Evolutionary conservation across 2,113 vertebrate species (phyloP).

Genomic region (Syrmaticus mikado): DNA sequence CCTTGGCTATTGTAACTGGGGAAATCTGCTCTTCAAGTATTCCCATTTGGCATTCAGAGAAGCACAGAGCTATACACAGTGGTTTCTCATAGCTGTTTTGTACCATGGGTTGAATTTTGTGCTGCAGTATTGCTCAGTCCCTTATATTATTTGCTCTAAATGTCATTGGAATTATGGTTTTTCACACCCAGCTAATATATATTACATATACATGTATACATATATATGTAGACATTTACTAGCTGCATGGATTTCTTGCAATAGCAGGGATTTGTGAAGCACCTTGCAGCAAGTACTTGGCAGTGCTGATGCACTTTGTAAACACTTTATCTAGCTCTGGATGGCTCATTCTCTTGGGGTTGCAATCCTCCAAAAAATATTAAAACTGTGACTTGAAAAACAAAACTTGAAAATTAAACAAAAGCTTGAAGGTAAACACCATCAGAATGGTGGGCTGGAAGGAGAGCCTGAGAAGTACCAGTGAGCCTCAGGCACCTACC

Average conservation of each 20-base stretch:
- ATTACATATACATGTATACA: too few relatives aligned
- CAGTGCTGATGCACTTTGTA: background rate
- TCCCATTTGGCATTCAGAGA: background rate
- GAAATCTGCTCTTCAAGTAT: background rate
- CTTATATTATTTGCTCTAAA: background rate
- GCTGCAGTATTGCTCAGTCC: background rate
- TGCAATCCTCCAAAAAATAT: background rate
- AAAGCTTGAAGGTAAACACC: background rate
- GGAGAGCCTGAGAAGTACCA: background rate
- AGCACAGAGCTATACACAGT: background rate
- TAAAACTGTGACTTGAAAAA: background rate
- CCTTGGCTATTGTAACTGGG: background rate
- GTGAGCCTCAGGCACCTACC: background rate
- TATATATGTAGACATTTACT: background rate
- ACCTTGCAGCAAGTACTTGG: background rate
- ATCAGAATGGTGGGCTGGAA: background rate
- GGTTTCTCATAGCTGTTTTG: background rate
- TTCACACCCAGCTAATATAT: background rate
- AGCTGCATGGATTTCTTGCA: background rate
- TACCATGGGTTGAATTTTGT: background rate
- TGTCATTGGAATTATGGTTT: background rate
- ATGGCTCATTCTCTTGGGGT: background rate
- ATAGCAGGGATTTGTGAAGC: background rate
- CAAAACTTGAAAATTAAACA: background rate
- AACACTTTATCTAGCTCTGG: background rate